A percentile compares a stretch with the other conserved stretches of the same genome.
Conservation (phyloP, 2,797 vertebrate species). For the Apogon hyalosoma region DNA sequence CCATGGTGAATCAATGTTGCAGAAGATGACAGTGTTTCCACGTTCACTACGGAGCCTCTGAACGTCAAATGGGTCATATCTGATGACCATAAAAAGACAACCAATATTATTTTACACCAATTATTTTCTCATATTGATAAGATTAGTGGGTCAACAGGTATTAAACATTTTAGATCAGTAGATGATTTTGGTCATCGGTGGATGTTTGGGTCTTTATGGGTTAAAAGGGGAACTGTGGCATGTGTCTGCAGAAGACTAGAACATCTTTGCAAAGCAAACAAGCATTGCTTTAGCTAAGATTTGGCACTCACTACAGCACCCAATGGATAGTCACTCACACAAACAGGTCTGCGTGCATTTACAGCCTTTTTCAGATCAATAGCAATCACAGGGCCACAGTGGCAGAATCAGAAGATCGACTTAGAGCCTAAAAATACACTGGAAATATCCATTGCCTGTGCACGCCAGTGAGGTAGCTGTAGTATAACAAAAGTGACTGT, state of each 20-base stretch:
- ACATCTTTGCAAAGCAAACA: constrained; percentile 44
- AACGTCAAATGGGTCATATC: too few relatives aligned
- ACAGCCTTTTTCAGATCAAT: constrained; percentile 73
- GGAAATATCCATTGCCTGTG: constrained; percentile 40
- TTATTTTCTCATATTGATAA: too few relatives aligned
- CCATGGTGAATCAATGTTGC: constrained; percentile 23
- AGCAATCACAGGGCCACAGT: constrained; percentile 70
- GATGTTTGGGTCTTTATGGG: too few relatives aligned
- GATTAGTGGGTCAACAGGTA: too few relatives aligned
- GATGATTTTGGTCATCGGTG: too few relatives aligned
- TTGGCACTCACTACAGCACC: constrained; percentile 33
- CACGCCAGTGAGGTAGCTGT: constrained; percentile 17
- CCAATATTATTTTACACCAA: too few relatives aligned
- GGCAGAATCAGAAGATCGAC: constrained; percentile 65
- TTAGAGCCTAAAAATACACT: constrained; percentile 67
- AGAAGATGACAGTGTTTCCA: too few relatives aligned
- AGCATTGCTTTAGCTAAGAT: constrained; percentile 13
- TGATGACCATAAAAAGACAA: too few relatives aligned
- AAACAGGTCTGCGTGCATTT: constrained; percentile 43
- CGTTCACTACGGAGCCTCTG: too few relatives aligned
- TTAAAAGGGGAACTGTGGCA: not conserved
- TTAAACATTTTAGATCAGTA: too few relatives aligned
- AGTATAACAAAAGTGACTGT: constrained; percentile 31
- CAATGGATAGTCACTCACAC: constrained; percentile 8
- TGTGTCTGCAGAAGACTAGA: constrained; percentile 24